These are phyloP conservation scores for Umimayanthus chanpuru DNA, from an alignment of 92 coral and sea anemone species.

Conservation along the genomic window DNA sequence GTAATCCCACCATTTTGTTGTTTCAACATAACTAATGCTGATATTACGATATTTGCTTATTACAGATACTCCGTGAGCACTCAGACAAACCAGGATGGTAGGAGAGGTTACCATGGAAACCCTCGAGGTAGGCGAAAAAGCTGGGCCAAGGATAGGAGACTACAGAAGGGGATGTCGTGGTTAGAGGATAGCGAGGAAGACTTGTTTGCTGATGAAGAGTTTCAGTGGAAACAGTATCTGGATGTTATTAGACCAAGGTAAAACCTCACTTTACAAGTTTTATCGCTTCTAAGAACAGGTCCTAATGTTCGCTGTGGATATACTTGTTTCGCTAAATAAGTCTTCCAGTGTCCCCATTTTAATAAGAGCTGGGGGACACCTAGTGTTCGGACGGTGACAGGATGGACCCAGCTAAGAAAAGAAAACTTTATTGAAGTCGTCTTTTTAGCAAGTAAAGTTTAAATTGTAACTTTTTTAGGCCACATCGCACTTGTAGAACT, in stretches of 20 bases:
- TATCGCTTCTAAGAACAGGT: not conserved
- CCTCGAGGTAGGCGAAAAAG: conserved; percentile 60
- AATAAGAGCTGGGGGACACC: too few relatives aligned
- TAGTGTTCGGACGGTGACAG: too few relatives aligned
- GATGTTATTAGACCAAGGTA: conserved; percentile 63
- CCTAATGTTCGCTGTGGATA: not conserved
- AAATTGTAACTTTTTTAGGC: too few relatives aligned
- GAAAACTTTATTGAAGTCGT: too few relatives aligned
- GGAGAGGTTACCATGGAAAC: conserved; percentile 44
- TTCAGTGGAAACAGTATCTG: conserved; percentile 65
- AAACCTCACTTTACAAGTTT: not conserved
- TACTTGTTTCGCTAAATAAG: too few relatives aligned
- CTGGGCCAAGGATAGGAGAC: conserved; percentile 62
- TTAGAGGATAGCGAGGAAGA: conserved; percentile 44
- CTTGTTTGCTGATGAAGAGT: conserved; percentile 51
- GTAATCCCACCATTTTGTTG: too few relatives aligned
- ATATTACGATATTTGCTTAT: conserved; percentile 8
- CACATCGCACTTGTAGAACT: too few relatives aligned
- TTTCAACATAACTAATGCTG: too few relatives aligned
- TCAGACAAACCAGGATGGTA: conserved; percentile 3
- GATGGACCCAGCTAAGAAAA: too few relatives aligned
- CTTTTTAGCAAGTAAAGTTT: too few relatives aligned
- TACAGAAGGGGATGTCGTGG: conserved; percentile 62
- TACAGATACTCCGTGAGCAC: conserved; percentile 19
- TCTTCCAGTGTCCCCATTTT: too few relatives aligned